Conservation (phyloP, 2,888 invertebrate species). For the Rhingia campestris region DNA sequence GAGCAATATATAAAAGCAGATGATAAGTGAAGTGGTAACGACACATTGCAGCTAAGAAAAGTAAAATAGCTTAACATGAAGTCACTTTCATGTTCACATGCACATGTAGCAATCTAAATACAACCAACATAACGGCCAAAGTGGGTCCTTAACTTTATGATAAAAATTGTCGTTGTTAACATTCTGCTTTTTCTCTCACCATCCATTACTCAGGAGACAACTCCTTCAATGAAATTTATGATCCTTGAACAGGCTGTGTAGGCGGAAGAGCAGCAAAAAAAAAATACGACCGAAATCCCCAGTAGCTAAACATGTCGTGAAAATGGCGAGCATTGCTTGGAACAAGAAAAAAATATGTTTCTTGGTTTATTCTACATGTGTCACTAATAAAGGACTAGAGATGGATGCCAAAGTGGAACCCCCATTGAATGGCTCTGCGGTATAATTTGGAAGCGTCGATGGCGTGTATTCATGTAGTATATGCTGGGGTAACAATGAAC, state of each 20-base stretch:
- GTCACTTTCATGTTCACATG: constrained; percentile 7
- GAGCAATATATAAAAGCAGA: too few species aligned
- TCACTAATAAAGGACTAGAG: constrained; percentile 49
- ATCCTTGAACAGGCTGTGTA: constrained; percentile 46
- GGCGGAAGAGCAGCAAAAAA: constrained; percentile 26
- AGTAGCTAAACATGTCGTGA: constrained; percentile 16
- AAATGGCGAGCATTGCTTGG: constrained; percentile 11
- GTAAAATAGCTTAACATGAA: constrained; percentile 4
- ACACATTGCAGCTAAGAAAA: too few species aligned
- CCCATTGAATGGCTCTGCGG: constrained; percentile 32
- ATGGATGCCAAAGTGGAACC: constrained; percentile 26
- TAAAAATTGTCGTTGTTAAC: constrained; percentile 57
- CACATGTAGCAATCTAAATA: constrained; percentile 17
- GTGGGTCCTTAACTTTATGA: constrained; percentile 32
- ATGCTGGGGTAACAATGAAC: background rate
- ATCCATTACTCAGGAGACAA: constrained; percentile 17
- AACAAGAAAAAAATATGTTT: constrained; percentile 39
- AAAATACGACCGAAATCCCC: constrained; percentile 11
- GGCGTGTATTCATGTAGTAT: background rate
- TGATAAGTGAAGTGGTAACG: too few species aligned
- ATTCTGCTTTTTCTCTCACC: constrained; percentile 5
- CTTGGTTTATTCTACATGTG: constrained; percentile 43
- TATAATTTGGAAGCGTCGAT: constrained; percentile 14
- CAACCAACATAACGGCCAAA: constrained; percentile 26
- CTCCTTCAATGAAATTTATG: constrained; percentile 64